These are phyloP conservation scores for Sebastes umbrosus DNA, from an alignment of 2,797 vertebrate species.

Conservation along the genomic window DNA sequence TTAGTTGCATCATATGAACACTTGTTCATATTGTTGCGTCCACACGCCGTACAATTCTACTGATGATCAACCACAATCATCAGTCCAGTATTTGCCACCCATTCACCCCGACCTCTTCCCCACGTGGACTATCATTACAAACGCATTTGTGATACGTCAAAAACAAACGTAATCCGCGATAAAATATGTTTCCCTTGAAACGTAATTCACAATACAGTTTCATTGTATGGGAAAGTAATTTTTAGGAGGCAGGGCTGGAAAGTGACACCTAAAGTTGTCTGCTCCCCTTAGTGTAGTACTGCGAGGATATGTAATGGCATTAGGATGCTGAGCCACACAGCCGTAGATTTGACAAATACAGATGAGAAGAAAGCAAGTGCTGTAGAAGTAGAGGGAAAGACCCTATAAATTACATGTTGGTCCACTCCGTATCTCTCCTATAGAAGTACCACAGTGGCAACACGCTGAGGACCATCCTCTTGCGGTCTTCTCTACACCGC, in stretches of 20 bases:
- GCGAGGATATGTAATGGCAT: background rate
- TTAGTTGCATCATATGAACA: background rate
- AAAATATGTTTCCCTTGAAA: too few relatives aligned
- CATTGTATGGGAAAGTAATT: too few relatives aligned
- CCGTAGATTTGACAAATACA: background rate
- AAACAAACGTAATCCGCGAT: too few relatives aligned
- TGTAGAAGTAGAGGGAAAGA: background rate
- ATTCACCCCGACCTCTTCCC: too few relatives aligned
- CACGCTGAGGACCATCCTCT: background rate
- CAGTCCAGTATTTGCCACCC: too few relatives aligned
- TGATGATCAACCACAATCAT: too few relatives aligned
- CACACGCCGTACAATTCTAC: background rate
- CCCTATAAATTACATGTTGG: background rate
- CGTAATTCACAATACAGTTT: too few relatives aligned
- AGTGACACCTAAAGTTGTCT: background rate
- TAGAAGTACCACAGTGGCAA: background rate
- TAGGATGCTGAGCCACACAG: background rate
- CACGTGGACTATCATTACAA: too few relatives aligned
- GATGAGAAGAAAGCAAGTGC: background rate
- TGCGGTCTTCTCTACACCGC: background rate
- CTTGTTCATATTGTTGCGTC: background rate
- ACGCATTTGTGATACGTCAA: too few relatives aligned
- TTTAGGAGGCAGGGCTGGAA: background rate
- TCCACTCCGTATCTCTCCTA: background rate
- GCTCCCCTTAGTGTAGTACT: background rate